Evolutionary conservation across 1,140 invertebrate genomes (phyloP).

Genomic region (Maconellicoccus hirsutus): DNA sequence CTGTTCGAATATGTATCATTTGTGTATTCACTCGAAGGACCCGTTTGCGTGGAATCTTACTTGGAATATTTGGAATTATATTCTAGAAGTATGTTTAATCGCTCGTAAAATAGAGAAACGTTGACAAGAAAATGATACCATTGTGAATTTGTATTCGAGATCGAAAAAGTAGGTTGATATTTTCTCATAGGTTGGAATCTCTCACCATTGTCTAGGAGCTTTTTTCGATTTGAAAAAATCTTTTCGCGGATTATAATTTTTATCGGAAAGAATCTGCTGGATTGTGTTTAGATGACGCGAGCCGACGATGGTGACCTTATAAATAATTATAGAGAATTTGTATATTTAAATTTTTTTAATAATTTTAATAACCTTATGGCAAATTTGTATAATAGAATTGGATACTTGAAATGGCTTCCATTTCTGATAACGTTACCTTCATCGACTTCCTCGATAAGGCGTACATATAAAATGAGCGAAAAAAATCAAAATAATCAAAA

Average conservation of each 20-base stretch:
- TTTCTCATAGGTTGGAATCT: neutral
- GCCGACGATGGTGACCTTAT: neutral
- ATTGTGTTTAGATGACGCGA: neutral
- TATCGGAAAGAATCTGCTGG: neutral
- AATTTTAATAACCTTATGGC: neutral
- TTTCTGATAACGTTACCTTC: no score
- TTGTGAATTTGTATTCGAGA: neutral
- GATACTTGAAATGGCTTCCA: no score
- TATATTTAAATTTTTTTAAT: neutral
- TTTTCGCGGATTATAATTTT: neutral
- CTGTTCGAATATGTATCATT: no score
- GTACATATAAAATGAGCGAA: no score
- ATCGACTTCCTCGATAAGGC: no score
- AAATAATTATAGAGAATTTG: slow-evolving; percentile 1
- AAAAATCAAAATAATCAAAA: no score
- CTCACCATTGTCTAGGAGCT: neutral
- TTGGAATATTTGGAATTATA: no score
- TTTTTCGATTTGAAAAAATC: neutral
- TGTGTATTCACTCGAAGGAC: no score
- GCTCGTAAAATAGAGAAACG: neutral
- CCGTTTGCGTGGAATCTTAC: no score
- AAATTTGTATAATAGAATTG: no score
- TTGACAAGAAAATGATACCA: neutral
- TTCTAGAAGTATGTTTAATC: neutral
- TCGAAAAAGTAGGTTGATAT: slow-evolving; percentile 4